Evolutionary conservation across 2,888 invertebrate genomes (phyloP), one percentile per base, ranked within the genome.

Genomic region (Tetranychus truncatus): DNA sequence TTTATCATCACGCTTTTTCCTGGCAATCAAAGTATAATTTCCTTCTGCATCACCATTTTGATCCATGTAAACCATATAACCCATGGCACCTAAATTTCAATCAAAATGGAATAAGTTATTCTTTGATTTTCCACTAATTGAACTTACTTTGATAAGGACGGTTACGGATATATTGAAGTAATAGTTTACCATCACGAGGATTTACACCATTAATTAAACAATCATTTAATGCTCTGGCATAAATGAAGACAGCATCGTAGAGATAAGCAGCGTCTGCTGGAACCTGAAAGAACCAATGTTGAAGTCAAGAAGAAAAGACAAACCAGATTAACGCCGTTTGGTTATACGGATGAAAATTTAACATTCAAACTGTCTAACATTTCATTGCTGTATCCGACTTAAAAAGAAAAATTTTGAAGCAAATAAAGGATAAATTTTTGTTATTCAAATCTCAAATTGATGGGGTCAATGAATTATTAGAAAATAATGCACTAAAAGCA

Each of bases 1-100:
- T 11, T 86, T 85, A 15, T 80, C 81, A 15, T 80, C 80, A 46
- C 75, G 78, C 21, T 74, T 67, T 78, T 80, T 81, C 6, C 82
- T 77, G 5, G 89, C 88, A 79, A 95, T 86, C 77, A 95, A 85
- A 0, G 94, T 92, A 84, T 93, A 95, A 86, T 95, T 95, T 15
- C 95, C 95, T 81, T 92, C 92, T 0, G 94, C 91, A 81, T 95
- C 94, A 0, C 92, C 94, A 80, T 91, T 89, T 80, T 90, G 89
- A 82, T 95, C 93, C 87, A 95, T 92, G 81, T 91, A 89, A n/a
- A 91, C 89, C 85, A 90, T 89, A 82, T 92, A 94, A 69, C 94
- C 83, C 81, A 82, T 82, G 0, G 82, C 83, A 81, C 83, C 83
- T 83, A 0, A 77, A 75, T 66, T 69, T 34, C 34, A 34, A 71